Conservation (phyloP, 2,113 vertebrate genomes). For the Campylomormyrus numenius region DNA sequence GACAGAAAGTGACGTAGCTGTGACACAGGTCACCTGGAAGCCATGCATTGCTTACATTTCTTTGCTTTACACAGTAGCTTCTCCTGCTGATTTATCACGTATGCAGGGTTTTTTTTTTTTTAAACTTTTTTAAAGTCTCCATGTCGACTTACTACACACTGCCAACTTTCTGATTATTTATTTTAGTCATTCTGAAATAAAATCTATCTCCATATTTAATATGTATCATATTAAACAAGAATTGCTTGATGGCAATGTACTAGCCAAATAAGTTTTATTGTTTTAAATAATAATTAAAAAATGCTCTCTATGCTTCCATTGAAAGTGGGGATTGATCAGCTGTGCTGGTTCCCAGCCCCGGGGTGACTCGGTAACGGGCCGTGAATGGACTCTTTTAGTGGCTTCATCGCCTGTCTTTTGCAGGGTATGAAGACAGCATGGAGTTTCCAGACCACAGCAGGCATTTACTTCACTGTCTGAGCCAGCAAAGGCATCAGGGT, state of each 20-base stretch:
- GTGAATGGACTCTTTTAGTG: not conserved
- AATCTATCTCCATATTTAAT: not conserved
- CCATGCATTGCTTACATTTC: not conserved
- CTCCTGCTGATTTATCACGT: not conserved
- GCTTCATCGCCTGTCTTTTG: constrained; percentile 38
- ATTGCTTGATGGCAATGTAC: not conserved
- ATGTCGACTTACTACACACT: not conserved
- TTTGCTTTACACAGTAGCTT: not conserved
- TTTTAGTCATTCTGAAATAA: not conserved
- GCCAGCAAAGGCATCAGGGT: constrained; percentile 96
- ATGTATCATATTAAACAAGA: not conserved
- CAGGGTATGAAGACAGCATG: constrained; percentile 99
- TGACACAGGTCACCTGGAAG: not conserved
- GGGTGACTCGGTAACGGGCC: not conserved
- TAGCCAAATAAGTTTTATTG: not conserved
- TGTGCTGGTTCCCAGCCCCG: not conserved
- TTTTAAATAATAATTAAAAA: not conserved
- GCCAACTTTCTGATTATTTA: not conserved
- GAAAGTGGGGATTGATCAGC: not conserved
- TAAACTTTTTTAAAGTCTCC: not conserved
- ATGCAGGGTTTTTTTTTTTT: not conserved
- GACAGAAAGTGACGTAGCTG: not conserved
- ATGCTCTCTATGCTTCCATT: not conserved
- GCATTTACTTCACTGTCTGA: constrained; percentile 99
- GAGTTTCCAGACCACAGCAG: constrained; percentile 99